Conservation (phyloP, 2,797 vertebrate species). For the Rhabdomys pumilio region DNA sequence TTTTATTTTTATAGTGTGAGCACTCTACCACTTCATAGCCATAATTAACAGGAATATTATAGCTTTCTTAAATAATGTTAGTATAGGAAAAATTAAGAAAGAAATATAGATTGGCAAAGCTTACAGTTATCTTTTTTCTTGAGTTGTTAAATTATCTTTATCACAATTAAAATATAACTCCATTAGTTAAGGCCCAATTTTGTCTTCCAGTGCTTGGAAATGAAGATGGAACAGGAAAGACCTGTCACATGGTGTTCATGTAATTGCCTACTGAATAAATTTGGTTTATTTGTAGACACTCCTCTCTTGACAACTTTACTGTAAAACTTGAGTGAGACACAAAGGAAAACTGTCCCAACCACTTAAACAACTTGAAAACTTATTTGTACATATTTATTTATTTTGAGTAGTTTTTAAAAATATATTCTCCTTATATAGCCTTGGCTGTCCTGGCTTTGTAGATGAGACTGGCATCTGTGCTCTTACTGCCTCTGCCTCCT, state of each 20-base stretch:
- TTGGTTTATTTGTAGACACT: constrained; percentile 37
- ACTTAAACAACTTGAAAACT: constrained; percentile 23
- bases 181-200: constrained; percentile 12
- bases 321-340: background rate
- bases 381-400: constrained; percentile 8
- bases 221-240: background rate
- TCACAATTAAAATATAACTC: background rate
- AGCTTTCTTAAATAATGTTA: constrained; percentile 23
- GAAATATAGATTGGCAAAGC: constrained; percentile 29
- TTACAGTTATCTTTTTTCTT: background rate
- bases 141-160: background rate
- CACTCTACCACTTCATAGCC: background rate
- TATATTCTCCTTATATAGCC: background rate
- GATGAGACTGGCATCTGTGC: background rate
- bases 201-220: constrained; percentile 8
- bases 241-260: background rate
- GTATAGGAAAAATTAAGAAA: constrained; percentile 52
- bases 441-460: background rate
- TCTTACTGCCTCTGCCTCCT: background rate
- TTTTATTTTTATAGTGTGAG: background rate
- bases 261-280: constrained; percentile 56
- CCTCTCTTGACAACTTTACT: background rate
- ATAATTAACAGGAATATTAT: constrained; percentile 49
- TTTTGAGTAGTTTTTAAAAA: background rate
- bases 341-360: background rate